Conservation (phyloP, 1,140 invertebrate genomes). For the Leptoteleia sp. region DNA sequence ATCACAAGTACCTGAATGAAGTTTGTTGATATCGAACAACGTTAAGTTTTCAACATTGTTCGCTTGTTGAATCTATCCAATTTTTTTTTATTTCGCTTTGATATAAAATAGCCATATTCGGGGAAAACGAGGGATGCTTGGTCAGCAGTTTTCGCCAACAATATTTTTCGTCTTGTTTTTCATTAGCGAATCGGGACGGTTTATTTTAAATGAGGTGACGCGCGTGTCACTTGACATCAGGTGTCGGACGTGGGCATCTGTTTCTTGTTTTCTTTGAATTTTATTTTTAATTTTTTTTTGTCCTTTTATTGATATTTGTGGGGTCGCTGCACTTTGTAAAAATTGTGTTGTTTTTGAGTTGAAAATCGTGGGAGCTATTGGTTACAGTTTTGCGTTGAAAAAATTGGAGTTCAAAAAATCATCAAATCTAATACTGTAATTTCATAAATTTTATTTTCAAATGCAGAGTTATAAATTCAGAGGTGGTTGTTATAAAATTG, state of each 20-base stretch:
- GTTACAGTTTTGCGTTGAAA: not conserved
- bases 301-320: conserved; percentile 10
- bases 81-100: not conserved
- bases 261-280: too few relatives aligned
- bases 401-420: too few relatives aligned
- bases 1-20: conserved; percentile 53
- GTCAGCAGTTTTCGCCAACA: conserved; percentile 19
- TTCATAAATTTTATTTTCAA: too few relatives aligned
- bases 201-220: not conserved
- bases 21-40: conserved; percentile 21
- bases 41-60: conserved; percentile 18
- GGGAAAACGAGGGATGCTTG: conserved; percentile 7
- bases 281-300: too few relatives aligned
- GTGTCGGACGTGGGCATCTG: conserved; percentile 2
- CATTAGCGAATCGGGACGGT: conserved; percentile 31
- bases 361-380: not conserved
- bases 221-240: not conserved
- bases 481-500: too few relatives aligned
- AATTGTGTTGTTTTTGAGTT: not conserved
- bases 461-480: not conserved
- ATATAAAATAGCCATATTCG: conserved; percentile 16
- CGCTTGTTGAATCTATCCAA: conserved; percentile 2
- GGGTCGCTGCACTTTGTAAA: conserved; percentile 28
- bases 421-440: too few relatives aligned
- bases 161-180: conserved; percentile 8